Evolutionary conservation across 2,797 vertebrate genomes (phyloP).

Genomic region (Gallirallus australis): DNA sequence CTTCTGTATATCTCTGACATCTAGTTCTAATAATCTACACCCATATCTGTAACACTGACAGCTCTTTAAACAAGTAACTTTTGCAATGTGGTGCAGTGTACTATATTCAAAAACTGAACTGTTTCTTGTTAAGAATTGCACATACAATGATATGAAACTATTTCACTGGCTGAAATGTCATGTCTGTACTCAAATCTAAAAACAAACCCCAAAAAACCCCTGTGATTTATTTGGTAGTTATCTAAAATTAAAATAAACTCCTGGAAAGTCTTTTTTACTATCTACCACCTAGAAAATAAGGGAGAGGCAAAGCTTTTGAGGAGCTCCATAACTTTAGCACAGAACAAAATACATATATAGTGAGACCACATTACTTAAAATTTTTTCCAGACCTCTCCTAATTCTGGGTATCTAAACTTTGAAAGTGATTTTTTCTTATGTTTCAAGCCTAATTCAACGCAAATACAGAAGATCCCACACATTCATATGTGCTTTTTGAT

Average conservation of each 20-base stretch:
- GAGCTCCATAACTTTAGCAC: background rate
- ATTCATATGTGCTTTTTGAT: background rate
- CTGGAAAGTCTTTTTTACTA: background rate
- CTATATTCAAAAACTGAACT: background rate
- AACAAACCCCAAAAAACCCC: background rate
- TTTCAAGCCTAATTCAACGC: background rate
- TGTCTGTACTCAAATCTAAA: background rate
- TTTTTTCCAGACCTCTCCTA: background rate
- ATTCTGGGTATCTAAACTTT: background rate
- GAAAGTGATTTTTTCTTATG: background rate
- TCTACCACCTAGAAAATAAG: background rate
- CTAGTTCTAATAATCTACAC: background rate
- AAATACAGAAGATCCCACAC: background rate
- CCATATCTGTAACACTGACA: background rate
- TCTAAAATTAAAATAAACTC: background rate
- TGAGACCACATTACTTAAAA: fast-evolving
- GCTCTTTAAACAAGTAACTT: background rate
- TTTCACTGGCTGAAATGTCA: background rate
- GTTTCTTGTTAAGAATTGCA: background rate
- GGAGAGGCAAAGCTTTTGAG: background rate
- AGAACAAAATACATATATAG: background rate
- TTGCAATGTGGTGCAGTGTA: background rate
- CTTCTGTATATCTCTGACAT: background rate
- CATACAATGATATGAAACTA: background rate
- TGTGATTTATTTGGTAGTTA: background rate